Percentiles rank a stretch among this genome's conserved stretches.
These are phyloP conservation scores for Limonius californicus DNA, from an alignment of 1,140 invertebrate genomes.

Conservation along the genomic window DNA sequence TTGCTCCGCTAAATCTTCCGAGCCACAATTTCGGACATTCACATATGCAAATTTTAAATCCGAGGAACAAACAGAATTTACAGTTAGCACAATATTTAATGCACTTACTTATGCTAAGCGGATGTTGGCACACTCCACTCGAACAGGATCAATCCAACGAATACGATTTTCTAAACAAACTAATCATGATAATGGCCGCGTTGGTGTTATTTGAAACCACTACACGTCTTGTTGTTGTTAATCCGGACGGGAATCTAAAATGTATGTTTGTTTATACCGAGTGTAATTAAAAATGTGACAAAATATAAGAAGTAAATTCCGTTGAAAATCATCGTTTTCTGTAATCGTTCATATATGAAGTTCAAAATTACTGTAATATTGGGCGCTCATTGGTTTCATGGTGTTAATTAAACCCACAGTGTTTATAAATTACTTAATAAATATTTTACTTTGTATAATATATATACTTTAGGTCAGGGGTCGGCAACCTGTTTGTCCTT, in stretches of 20 bases:
- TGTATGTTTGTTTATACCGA: not conserved
- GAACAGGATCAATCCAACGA: not conserved
- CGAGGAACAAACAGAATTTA: not conserved
- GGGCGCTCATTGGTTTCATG: no score
- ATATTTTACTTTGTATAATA: no score
- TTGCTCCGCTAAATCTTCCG: not conserved
- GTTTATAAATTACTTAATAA: no score
- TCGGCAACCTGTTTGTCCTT: no score
- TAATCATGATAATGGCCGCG: not conserved
- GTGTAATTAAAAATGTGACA: not conserved
- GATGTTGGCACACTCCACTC: not conserved
- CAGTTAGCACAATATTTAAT: not conserved
- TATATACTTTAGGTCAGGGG: no score
- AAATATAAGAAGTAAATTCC: not conserved
- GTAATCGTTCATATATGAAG: not conserved
- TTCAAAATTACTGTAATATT: no score
- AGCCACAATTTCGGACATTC: not conserved
- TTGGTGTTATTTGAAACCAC: not conserved
- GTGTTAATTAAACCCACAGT: no score
- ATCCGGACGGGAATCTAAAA: not conserved
- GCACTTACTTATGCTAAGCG: not conserved
- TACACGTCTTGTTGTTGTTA: no score
- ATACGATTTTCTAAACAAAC: not conserved
- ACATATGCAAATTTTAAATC: not conserved
- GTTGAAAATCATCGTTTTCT: not conserved